Base-by-base conservation (phyloP, 2,113 vertebrate species). In the Dinomys branickii region DNA sequence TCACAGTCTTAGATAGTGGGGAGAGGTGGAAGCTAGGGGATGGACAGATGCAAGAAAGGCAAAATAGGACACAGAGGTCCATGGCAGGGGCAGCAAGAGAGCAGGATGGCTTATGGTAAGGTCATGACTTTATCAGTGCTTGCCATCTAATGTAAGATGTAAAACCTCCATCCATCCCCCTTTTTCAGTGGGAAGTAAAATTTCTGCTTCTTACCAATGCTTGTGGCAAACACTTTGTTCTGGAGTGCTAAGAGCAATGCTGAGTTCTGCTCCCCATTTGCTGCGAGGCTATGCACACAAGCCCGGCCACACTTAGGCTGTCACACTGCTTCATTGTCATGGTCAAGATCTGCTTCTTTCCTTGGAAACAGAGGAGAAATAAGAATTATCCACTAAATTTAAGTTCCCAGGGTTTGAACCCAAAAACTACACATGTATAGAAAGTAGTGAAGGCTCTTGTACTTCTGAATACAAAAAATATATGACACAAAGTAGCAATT, bases 331-430 rank as follows among this genome's bases (percentile, higher is more conserved):
- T 92, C 3, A 0, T 58, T 56, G 33, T 65, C 11, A 3, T 94
- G 77, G 59, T 82, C 85, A 81, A 94, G 94, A 80, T 38, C 12
- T 54, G 54, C 56, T 41, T 80, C 19, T 85, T 90, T 85, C 61
- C 41, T 50, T 80, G 59, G 89, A 38, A 96, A 95, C 5, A 90
- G 63, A 58, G 28, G 9, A 41, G 41, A 93, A 26, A 16, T 35
- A 90, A 75, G 28, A n/a, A 26, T 78, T 59, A 59, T 8, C 54
- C 16, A 54, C 38, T 73, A 50, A 85, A 41, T 50, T 59, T 7
- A 90, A 80, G 56, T 81, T 88, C 19, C 41, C 20, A 65, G 54
- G 28, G 24, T 13, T 44, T 90, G 13, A 89, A 38, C 22, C 4
- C 65, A 81, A 28, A 73, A 82, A 84, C 81, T 82, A 58, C 20